Conservation (phyloP, 2,113 vertebrate genomes). For the Sciurus niger region DNA sequence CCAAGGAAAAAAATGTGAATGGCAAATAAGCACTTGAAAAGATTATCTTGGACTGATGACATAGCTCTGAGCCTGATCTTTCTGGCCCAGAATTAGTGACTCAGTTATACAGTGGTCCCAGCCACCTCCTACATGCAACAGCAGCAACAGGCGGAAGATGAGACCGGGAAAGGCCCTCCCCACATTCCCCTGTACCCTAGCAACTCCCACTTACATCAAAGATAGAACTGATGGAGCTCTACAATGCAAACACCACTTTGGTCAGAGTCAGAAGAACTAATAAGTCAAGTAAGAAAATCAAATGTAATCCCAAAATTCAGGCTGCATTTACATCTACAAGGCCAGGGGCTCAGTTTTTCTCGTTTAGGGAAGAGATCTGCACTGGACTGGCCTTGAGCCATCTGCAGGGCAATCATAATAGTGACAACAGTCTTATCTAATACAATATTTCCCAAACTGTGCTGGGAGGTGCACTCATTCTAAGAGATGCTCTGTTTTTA, state of each 20-base stretch:
- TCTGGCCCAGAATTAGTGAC: constrained; percentile 72
- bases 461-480: background rate
- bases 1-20: background rate
- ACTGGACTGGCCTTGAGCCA: background rate
- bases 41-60: too few species aligned
- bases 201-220: constrained; percentile 12
- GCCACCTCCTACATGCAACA: constrained; percentile 21
- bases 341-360: background rate
- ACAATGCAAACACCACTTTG: background rate
- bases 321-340: constrained; percentile 49
- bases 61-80: constrained; percentile 65
- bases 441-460: background rate
- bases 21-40: constrained; percentile 19
- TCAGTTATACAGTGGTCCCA: constrained; percentile 59
- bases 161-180: background rate
- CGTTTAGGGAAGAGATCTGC: background rate
- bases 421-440: background rate
- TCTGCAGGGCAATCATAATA: background rate
- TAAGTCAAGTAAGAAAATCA: constrained; percentile 14
- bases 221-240: background rate
- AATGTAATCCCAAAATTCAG: background rate
- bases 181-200: background rate
- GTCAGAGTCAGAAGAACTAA: constrained; percentile 40
- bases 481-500: background rate
- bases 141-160: background rate